Evolutionary conservation across 2,113 vertebrate species (phyloP).

Genomic region (Gila orcuttii): DNA sequence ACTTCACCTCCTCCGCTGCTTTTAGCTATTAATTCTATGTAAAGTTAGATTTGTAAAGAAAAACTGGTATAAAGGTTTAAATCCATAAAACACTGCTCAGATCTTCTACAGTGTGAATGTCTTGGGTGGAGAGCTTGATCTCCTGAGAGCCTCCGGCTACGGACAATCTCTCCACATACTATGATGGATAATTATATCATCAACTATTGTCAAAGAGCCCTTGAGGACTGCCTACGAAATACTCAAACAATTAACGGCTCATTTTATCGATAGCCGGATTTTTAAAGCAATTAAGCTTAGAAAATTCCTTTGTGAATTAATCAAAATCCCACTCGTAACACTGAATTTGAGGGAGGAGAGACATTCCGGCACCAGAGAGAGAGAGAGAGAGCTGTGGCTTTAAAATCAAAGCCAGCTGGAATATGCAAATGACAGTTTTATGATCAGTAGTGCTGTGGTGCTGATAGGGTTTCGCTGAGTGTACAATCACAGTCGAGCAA

Average conservation of each 20-base stretch:
- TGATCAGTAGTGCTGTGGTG: not conserved
- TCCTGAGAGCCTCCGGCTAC: constrained; percentile 25
- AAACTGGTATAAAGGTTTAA: not conserved
- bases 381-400: not conserved
- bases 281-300: constrained; percentile 39
- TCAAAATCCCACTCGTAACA: constrained; percentile 31
- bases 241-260: constrained; percentile 48
- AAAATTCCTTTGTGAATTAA: constrained; percentile 44
- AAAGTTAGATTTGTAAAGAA: not conserved
- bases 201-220: constrained; percentile 46
- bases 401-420: constrained; percentile 33
- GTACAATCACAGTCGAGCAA: constrained; percentile 17
- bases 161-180: constrained; percentile 27
- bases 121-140: constrained; percentile 15
- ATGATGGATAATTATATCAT: constrained; percentile 52
- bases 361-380: not conserved
- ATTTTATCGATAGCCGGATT: constrained; percentile 42
- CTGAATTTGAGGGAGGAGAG: not conserved
- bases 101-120: not conserved
- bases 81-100: not conserved
- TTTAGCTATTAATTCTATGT: not conserved
- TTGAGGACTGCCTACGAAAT: constrained; percentile 38
- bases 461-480: constrained; percentile 30
- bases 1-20: not conserved
- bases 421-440: constrained; percentile 33